Evolutionary conservation across 2,113 vertebrate species (phyloP), one percentile per base, ranked within the genome.

Genomic region (Callipepla squamata): DNA sequence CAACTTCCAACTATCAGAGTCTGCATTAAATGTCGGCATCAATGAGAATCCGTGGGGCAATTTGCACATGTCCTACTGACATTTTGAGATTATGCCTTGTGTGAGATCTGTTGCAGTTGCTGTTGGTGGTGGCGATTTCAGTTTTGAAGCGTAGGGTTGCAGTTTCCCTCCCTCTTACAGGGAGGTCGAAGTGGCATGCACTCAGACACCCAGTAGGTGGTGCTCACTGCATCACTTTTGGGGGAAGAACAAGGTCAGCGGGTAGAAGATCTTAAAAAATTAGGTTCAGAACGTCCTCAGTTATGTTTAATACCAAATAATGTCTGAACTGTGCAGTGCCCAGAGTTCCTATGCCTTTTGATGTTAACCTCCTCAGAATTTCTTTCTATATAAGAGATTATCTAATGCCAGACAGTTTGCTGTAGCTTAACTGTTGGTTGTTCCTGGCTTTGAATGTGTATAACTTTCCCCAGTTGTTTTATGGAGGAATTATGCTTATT

Each of bases 181-280:
- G 15, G 57, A 65, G 53, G 34, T 65, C 0, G 23, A n/a, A 44
- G 76, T 78, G 69, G 18, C 4, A 0, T 84, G 40, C 65, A 34
- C 87, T 75, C 66, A 58, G 36, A 74, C 87, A 72, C 82, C 94
- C 96, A 62, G 90, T 78, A 96, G 96, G 42, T 96, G 95, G 94
- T 91, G 95, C 96, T 96, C 90, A 1, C 80, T 72, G 76, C 85
- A 30, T 84, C 90, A 66, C 57, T 84, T 89, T 55, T 22, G 36
- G 55, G 44, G 63, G 69, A 65, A 85, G 80, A 63, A 15, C 69
- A 40, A 57, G 68, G 51, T 75, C 90, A 86, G 57, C 85, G 65
- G 62, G 62, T 32, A 32, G 68, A n/a, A 32, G 68, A 34, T 44
- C 0, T 3, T 75, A 66, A 65, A 94, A 78, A 90, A 83, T 72